A percentile compares a stretch with the other conserved stretches of the same genome.
Conservation (phyloP, 2,113 vertebrate genomes). For the Macrotis lagotis region DNA sequence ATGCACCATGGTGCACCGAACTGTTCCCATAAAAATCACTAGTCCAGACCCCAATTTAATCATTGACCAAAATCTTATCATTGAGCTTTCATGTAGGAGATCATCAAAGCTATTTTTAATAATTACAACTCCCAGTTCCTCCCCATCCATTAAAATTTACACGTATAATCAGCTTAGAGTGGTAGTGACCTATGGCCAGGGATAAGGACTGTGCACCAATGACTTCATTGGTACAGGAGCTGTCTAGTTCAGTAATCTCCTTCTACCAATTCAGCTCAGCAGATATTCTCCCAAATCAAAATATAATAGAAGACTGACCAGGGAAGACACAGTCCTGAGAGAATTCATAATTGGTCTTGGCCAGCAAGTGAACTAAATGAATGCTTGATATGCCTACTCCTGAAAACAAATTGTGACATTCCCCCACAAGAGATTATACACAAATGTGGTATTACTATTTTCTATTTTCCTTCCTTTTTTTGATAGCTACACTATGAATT, state of each 20-base stretch:
- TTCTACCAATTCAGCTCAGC: neutral
- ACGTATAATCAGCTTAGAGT: neutral
- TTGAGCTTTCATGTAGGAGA: neutral
- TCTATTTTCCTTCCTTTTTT: neutral
- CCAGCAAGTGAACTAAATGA: neutral
- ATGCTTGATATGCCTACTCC: neutral
- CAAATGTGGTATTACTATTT: neutral
- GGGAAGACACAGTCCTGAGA: neutral
- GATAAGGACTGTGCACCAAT: neutral
- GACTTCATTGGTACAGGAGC: neutral
- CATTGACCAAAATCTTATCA: neutral
- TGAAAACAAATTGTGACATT: neutral
- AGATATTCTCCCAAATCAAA: neutral
- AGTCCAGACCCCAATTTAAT: neutral
- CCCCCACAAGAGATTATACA: neutral
- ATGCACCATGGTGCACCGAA: neutral
- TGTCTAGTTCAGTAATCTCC: neutral
- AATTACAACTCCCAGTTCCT: neutral
- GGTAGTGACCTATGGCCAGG: neutral
- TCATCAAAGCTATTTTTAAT: neutral
- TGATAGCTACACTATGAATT: neutral
- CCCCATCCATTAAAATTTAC: neutral
- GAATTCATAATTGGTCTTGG: neutral
- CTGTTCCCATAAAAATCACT: neutral
- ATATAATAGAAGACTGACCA: neutral